Base-by-base conservation (phyloP, 2,797 vertebrate species). In the Macrochelys suwanniensis region DNA sequence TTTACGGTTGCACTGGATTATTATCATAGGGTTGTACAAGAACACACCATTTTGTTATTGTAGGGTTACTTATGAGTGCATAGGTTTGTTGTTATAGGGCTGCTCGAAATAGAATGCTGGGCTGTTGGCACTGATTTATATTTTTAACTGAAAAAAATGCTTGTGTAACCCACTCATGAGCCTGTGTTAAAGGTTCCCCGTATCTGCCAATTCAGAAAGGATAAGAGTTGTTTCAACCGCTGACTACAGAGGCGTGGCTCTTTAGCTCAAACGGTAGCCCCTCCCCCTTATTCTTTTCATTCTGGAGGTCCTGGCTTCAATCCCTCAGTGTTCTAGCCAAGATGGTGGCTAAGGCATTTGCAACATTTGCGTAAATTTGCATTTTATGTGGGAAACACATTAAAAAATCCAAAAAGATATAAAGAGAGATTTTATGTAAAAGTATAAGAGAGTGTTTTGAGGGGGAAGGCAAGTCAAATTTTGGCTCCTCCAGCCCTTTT, bases 11-110 rank as follows among this genome's bases (percentile, higher is more conserved):
- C n/a, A 21, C 19, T 71, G 16, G 71, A 4, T 11, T 1, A 42
- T 3, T 16, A 0, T 0, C 2, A 5, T 2, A 16, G 31, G 6
- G 65, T 0, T 16, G 45, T 57, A 26, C 25, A 37, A 3, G 42
- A 21, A 31, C 0, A 0, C 13, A 12, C 77, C 11, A 42, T 59
- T 85, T 6, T 0, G 2, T 61, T 3, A 0, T 7, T 65, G 26
- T 28, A 9, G 5, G 31, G 76, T 16, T 1, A 0, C 1, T 5
- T 7, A 31, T 47, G 31, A 37, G 6, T 33, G 23, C 3, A 6
- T 0, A 2, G 3, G 17, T 9, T 2, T 65, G 28, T 80, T 26
- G 9, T 15, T n/a, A n/a, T 33, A 23, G 49, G 19, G 28, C 13
- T 80, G 31, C 50, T 61, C 54, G 2, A 15, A 47, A 57, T 6